Percentiles rank a stretch among this genome's conserved stretches.
Evolutionary conservation across 2,888 invertebrate species (phyloP).

Genomic region (Drosophila buzzatii): DNA sequence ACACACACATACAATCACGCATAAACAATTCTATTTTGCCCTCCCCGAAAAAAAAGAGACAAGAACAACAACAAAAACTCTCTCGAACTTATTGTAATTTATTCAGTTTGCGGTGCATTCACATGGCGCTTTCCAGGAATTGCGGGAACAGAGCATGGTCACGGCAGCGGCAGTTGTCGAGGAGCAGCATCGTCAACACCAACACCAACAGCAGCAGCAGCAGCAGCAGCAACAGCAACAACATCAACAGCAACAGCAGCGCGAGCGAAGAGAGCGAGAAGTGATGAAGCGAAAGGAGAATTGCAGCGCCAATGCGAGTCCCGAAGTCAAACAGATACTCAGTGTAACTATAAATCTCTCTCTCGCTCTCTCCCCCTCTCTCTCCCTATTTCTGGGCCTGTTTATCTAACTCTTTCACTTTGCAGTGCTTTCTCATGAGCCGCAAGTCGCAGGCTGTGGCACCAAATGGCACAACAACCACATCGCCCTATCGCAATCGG

Average conservation of each 20-base stretch:
- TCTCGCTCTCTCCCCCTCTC: neutral
- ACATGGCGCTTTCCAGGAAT: constrained; percentile 88
- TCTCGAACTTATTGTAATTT: constrained; percentile 83
- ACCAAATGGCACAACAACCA: constrained; percentile 89
- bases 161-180: constrained; percentile 87
- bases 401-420: constrained; percentile 5
- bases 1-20: neutral
- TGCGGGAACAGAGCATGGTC: constrained; percentile 91
- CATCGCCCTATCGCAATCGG: constrained; percentile 92
- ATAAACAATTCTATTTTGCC: constrained; percentile 29
- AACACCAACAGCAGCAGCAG: constrained; percentile 87
- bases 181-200: constrained; percentile 87
- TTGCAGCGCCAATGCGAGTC: constrained; percentile 97
- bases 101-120: constrained; percentile 86
- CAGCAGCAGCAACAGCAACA: constrained; percentile 87
- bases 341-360: constrained; percentile 87
- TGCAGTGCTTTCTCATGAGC: constrained; percentile 92
- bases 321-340: constrained; percentile 97
- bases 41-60: constrained; percentile 10
- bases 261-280: constrained; percentile 93
- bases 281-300: constrained; percentile 97
- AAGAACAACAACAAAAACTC: constrained; percentile 47
- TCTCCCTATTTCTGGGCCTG: neutral
- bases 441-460: constrained; percentile 91
- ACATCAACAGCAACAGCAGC: constrained; percentile 87